Conservation (phyloP, 2,888 invertebrate species). For the Gymnocheta viridis region DNA sequence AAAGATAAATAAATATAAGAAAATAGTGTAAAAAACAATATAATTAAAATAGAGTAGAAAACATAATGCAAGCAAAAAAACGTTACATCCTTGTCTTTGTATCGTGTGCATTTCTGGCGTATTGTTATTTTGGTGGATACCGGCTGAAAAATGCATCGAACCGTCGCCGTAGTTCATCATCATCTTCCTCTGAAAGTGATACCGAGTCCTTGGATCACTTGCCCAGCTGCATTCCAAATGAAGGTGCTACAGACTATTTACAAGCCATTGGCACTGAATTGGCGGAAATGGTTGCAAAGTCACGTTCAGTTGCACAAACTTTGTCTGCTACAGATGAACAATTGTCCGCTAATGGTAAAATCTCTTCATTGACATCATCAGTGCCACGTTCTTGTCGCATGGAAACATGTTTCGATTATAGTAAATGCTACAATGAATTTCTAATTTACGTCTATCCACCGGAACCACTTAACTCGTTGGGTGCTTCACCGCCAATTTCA, state of each 20-base stretch:
- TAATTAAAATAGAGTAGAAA: constrained; percentile 14
- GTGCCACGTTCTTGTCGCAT: constrained; percentile 86
- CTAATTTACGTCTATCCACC: constrained; percentile 94
- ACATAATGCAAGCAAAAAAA: constrained; percentile 91
- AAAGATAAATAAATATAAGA: neutral
- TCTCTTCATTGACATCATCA: neutral
- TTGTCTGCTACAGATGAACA: neutral
- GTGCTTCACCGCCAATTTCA: constrained; percentile 86
- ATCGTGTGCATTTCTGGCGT: constrained; percentile 89
- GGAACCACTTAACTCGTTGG: constrained; percentile 84
- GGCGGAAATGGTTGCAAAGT: constrained; percentile 37
- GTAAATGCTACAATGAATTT: constrained; percentile 91
- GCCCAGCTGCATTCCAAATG: constrained; percentile 72
- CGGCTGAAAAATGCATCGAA: constrained; percentile 84
- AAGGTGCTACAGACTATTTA: constrained; percentile 33
- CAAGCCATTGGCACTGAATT: constrained; percentile 34
- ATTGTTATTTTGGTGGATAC: constrained; percentile 90
- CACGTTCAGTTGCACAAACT: neutral
- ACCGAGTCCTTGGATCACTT: constrained; percentile 74
- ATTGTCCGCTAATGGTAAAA: neutral
- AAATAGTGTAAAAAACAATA: neutral
- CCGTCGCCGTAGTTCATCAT: constrained; percentile 77
- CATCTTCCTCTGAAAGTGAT: constrained; percentile 58
- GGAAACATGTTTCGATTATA: constrained; percentile 97
- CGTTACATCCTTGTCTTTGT: constrained; percentile 90